Base-by-base conservation (phyloP, 2,888 invertebrate genomes). In the Tiliacea aurago region DNA sequence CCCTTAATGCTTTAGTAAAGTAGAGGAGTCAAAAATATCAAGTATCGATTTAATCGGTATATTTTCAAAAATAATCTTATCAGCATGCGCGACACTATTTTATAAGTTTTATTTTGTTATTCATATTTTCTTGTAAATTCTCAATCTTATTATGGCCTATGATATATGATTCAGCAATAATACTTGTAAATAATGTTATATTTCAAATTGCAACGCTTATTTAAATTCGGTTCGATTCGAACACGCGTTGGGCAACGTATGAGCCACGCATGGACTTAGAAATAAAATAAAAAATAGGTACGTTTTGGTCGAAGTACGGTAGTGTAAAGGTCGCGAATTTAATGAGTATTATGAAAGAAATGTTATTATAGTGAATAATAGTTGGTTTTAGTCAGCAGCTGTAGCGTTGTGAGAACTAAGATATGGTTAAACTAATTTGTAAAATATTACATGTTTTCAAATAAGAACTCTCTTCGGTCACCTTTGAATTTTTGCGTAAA, bases 131-230 rank as follows among this genome's bases (percentile, higher is more conserved):
- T 72, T 79, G 76, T 81, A 76, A 85, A 81, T 84, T 83, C 77
- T 76, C 69, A 70, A 79, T 85, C 71, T 83, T 86, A 59, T 73
- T 79, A 88, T 88, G 91, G 92, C 92, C 92, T 92, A 92, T 82
- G 78, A 84, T 85, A 87, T 80, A 87, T 73, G 73, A 91, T 70
- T 83, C 83, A 86, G 91, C 90, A 92, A 91, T 91, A 91, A 87
- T 81, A 85, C 69, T 85, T 92, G 91, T 92, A 91, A 90, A 92
- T 92, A 92, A 85, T 82, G 78, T 76, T 86, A 80, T 80, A 71
- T 69, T 74, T 86, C 77, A 81, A 85, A 84, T 77, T 65, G 76
- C 81, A 78, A 83, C 67, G 84, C 84, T 87, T 84, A 73, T 76
- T 78, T 87, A 82, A 63, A 80, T 80, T 86, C 65, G 70, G 73